A percentile compares a stretch with the other conserved stretches of the same genome.
These are phyloP conservation scores for Phataginus tricuspis DNA, from an alignment of 2,797 vertebrate species.

Conservation along the genomic window DNA sequence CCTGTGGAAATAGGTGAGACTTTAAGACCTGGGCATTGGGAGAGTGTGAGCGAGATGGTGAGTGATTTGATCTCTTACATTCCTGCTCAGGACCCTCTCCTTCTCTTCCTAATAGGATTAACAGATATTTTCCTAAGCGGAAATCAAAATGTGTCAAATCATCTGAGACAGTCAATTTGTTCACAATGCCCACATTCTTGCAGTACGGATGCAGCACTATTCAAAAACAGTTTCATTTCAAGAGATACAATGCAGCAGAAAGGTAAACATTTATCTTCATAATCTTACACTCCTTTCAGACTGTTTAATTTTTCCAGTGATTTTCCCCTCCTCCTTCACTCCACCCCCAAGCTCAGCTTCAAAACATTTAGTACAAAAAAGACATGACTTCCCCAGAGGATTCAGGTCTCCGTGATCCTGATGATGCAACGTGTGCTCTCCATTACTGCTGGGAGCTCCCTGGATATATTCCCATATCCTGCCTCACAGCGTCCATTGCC, in stretches of 20 bases:
- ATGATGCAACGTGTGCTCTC: not conserved
- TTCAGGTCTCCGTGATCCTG: not conserved
- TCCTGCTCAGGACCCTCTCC: slow-evolving; percentile 24
- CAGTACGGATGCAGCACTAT: not conserved
- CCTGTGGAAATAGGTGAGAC: slow-evolving; percentile 23
- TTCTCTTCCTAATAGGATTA: slow-evolving; percentile 70
- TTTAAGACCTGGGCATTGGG: not conserved
- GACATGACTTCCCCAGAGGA: slow-evolving; percentile 64
- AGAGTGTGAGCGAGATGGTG: not conserved
- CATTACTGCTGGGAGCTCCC: slow-evolving; percentile 36
- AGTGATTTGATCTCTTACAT: slow-evolving; percentile 56
- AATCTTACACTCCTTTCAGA: slow-evolving; percentile 73
- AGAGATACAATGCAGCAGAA: slow-evolving; percentile 46
- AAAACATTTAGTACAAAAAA: slow-evolving; percentile 69
- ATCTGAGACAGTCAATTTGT: slow-evolving; percentile 78
- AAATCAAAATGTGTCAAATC: slow-evolving; percentile 79
- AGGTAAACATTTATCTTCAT: slow-evolving; percentile 76
- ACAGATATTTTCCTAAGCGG: slow-evolving; percentile 76
- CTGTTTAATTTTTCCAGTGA: slow-evolving; percentile 81
- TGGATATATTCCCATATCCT: not conserved
- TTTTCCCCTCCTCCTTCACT: slow-evolving; percentile 83
- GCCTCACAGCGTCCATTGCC: not conserved
- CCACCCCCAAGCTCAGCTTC: slow-evolving; percentile 79
- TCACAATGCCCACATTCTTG: slow-evolving; percentile 63
- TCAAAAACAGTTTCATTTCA: slow-evolving; percentile 62